Conservation (phyloP, 2,113 vertebrate genomes). For the Enhydra lutris region DNA sequence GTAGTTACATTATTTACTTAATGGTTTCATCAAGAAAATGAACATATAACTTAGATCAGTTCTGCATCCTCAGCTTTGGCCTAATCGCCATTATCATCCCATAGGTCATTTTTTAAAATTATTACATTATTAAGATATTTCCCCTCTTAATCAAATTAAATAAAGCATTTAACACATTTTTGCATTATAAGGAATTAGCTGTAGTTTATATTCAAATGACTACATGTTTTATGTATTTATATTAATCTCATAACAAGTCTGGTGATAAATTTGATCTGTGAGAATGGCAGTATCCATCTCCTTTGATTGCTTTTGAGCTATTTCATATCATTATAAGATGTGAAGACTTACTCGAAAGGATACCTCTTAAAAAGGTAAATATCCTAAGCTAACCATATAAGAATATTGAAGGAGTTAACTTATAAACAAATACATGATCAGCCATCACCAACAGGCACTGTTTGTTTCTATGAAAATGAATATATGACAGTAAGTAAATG, state of each 20-base stretch:
- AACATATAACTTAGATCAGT: neutral
- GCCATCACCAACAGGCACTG: neutral
- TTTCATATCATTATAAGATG: neutral
- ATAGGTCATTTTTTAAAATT: neutral
- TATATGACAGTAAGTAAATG: neutral
- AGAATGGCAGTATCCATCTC: neutral
- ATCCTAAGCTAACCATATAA: neutral
- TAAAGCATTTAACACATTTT: neutral
- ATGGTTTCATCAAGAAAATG: neutral
- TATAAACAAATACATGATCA: constrained; percentile 5
- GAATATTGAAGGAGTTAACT: neutral
- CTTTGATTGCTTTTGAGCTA: neutral
- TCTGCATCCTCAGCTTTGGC: neutral
- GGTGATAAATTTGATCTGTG: neutral
- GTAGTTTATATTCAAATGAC: neutral
- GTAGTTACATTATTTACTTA: neutral
- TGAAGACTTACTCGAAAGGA: neutral
- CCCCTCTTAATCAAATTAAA: neutral
- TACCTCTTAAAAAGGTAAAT: neutral
- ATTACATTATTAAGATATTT: neutral
- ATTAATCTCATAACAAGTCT: neutral
- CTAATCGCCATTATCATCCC: neutral
- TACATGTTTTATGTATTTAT: neutral
- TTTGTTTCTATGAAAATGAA: constrained; percentile 42
- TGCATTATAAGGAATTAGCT: neutral